phyloP scores from a whole-genome alignment of 2,797 vertebrate species.

The Pangasius mekongensis region DNA sequence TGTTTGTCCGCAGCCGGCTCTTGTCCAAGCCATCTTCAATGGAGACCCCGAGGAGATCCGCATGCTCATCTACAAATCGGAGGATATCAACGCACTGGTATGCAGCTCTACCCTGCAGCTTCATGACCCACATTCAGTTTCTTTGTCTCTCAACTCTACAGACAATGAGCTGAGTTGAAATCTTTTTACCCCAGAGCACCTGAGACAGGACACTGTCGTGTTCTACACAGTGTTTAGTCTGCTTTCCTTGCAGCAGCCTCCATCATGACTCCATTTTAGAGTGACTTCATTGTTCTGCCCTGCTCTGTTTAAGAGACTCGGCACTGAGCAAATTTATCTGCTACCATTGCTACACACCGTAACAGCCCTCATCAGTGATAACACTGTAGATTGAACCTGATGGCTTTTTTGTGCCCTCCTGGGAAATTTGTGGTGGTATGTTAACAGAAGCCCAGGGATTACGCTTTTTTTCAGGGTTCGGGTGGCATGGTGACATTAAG shows the following conservation, averaged over 20 bases:
- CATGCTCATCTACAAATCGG: conserved; percentile 94
- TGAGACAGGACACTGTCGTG: conserved; percentile 23
- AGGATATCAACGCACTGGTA: conserved; percentile 96
- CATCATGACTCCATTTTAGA: conserved; percentile 27
- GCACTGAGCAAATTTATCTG: not conserved
- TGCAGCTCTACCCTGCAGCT: conserved; percentile 42
- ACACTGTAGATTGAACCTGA: conserved; percentile 6
- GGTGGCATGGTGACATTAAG: not conserved
- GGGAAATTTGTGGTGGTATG: not conserved
- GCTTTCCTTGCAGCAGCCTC: conserved; percentile 7
- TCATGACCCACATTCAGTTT: conserved; percentile 34
- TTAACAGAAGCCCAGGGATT: not conserved
- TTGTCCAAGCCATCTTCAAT: conserved; percentile 95
- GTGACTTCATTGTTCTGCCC: not conserved
- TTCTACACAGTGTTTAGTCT: conserved; percentile 51
- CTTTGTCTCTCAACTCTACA: conserved; percentile 22
- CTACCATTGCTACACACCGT: conserved; percentile 9
- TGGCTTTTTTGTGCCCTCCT: not conserved
- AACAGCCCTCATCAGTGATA: not conserved
- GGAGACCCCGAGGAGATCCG: conserved; percentile 96
- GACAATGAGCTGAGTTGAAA: conserved; percentile 33
- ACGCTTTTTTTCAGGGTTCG: not conserved
- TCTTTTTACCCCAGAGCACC: conserved; percentile 43
- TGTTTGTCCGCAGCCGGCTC: conserved; percentile 80
- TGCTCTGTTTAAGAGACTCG: not conserved